Conservation (phyloP, 2,113 vertebrate species). For the Maccullochella peelii region DNA sequence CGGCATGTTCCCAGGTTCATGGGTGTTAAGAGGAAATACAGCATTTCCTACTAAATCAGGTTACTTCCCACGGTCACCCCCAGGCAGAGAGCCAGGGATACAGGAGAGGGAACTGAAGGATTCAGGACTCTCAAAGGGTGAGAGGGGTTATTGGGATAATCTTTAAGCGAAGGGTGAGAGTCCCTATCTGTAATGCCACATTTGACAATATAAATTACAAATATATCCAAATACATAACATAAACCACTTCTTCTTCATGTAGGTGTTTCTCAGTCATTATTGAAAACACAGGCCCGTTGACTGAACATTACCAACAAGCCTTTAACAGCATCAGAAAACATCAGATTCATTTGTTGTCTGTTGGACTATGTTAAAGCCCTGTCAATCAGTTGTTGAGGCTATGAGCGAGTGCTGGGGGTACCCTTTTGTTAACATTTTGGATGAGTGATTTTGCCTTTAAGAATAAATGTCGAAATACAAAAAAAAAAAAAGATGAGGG, state of each 20-base stretch:
- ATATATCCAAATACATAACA: not conserved
- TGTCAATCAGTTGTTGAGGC: not conserved
- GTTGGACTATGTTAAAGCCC: not conserved
- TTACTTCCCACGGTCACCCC: constrained; percentile 5
- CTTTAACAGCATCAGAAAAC: not conserved
- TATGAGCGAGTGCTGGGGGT: not conserved
- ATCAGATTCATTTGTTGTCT: not conserved
- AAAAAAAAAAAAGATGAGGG: not conserved
- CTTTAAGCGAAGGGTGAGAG: not conserved
- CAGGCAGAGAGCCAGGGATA: constrained; percentile 34
- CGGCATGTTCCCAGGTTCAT: constrained; percentile 43
- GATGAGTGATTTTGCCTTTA: constrained; percentile 12
- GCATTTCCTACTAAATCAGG: constrained; percentile 51
- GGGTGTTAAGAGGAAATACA: constrained; percentile 51
- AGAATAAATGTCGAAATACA: constrained; percentile 9
- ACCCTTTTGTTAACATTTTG: constrained; percentile 14
- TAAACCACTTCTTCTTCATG: not conserved
- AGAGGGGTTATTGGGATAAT: constrained; percentile 18
- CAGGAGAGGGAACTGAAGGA: constrained; percentile 18
- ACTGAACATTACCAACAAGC: not conserved
- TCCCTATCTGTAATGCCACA: not conserved
- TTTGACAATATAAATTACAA: not conserved
- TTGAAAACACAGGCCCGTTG: not conserved
- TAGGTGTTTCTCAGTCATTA: not conserved
- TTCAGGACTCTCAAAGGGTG: constrained; percentile 8